Conservation (phyloP, 1,140 invertebrate species). For the Condylostylus longicornis region DNA sequence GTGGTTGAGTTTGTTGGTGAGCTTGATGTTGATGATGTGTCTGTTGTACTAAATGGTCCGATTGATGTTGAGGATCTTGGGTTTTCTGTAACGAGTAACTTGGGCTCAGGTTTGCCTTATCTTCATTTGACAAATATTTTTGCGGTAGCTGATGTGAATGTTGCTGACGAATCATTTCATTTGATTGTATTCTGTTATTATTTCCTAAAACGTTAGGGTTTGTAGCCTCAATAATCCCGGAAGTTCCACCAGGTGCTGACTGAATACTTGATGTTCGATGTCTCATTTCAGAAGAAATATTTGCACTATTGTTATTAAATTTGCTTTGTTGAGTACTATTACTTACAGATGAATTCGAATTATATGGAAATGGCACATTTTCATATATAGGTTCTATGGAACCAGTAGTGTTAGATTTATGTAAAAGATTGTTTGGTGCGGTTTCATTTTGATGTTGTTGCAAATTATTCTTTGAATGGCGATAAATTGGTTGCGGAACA, state of each 20-base stretch:
- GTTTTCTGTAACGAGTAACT: too few relatives aligned
- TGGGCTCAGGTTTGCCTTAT: slow-evolving; percentile 11
- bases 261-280: slow-evolving; percentile 41
- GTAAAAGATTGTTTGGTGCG: slow-evolving; percentile 14
- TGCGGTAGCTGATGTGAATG: slow-evolving; percentile 4
- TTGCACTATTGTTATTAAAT: slow-evolving; percentile 6
- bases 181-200: not conserved
- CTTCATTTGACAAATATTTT: slow-evolving; percentile 12
- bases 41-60: slow-evolving; percentile 12
- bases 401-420: slow-evolving; percentile 22
- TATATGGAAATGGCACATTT: slow-evolving; percentile 52
- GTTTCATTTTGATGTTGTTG: slow-evolving; percentile 10
- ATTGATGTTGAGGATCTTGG: slow-evolving; percentile 16
- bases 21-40: slow-evolving; percentile 5
- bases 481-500: slow-evolving; percentile 5
- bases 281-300: slow-evolving; percentile 6
- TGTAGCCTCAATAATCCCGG: too few relatives aligned
- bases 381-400: slow-evolving; percentile 59
- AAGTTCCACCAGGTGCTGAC: slow-evolving; percentile 44
- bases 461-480: slow-evolving; percentile 9
- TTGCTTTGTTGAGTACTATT: slow-evolving; percentile 10
- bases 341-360: slow-evolving; percentile 36
- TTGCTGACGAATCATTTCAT: not conserved
- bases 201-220: too few relatives aligned
- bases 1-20: slow-evolving; percentile 11